Evolutionary conservation across 2,113 vertebrate genomes (phyloP).

Genomic region (Colinus virginianus): DNA sequence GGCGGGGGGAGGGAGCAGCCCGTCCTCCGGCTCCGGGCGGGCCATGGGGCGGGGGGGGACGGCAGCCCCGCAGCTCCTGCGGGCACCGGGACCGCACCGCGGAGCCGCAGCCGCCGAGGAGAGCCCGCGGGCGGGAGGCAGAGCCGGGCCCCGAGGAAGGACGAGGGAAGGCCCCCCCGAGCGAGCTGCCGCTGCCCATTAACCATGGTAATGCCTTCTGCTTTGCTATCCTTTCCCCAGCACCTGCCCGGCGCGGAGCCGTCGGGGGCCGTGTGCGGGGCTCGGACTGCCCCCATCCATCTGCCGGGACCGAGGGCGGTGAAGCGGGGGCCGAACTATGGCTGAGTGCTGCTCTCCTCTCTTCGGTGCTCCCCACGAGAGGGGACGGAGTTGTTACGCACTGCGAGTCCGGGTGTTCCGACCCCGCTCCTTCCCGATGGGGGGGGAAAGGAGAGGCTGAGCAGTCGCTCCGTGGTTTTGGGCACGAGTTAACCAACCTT

Average conservation of each 20-base stretch:
- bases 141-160: background rate
- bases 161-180: background rate
- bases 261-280: background rate
- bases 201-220: conserved; percentile 43
- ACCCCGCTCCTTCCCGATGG: background rate
- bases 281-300: too few relatives aligned
- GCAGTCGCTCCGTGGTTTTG: background rate
- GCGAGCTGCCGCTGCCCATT: background rate
- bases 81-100: background rate
- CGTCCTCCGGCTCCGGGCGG: background rate
- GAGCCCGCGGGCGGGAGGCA: background rate
- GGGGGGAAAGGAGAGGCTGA: background rate
- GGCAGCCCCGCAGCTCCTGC: background rate
- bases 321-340: background rate
- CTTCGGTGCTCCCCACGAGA: background rate
- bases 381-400: conserved; percentile 22
- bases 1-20: background rate
- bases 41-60: background rate
- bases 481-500: background rate
- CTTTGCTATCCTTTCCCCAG: background rate
- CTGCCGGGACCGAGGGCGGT: too few relatives aligned
- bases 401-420: background rate
- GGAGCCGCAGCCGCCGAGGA: background rate
- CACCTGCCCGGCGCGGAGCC: background rate
- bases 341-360: too few relatives aligned